Conservation (phyloP, 2,113 vertebrate genomes). For the Machaerirhynchus nigripectus region DNA sequence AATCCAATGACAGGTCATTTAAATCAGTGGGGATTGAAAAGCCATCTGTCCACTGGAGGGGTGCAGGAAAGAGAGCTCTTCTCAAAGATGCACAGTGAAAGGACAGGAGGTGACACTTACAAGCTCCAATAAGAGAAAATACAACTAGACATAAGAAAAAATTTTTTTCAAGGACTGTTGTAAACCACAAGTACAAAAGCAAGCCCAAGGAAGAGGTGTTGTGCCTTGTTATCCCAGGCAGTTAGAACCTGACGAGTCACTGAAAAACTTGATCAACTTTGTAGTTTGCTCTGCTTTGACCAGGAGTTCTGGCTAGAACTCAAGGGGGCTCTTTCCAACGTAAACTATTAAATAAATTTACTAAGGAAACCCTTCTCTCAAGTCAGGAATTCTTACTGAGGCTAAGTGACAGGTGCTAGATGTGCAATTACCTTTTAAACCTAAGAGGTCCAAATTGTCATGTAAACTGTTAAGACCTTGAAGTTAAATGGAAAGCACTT, state of each 20-base stretch:
- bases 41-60: neutral
- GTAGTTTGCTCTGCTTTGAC: neutral
- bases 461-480: neutral
- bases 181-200: neutral
- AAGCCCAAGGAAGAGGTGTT: neutral
- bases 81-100: neutral
- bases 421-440: neutral
- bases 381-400: neutral
- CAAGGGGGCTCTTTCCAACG: neutral
- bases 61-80: neutral
- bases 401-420: neutral
- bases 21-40: neutral
- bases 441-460: neutral
- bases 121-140: neutral
- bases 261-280: neutral
- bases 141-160: neutral
- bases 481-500: neutral
- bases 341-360: neutral
- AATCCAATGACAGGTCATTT: neutral
- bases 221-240: neutral
- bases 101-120: neutral
- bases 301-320: neutral
- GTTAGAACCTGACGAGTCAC: neutral
- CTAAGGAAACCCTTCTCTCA: neutral
- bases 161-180: neutral